Base-by-base conservation (phyloP, 92 coral and sea anemone species). In the Epizoanthus ramosus region DNA sequence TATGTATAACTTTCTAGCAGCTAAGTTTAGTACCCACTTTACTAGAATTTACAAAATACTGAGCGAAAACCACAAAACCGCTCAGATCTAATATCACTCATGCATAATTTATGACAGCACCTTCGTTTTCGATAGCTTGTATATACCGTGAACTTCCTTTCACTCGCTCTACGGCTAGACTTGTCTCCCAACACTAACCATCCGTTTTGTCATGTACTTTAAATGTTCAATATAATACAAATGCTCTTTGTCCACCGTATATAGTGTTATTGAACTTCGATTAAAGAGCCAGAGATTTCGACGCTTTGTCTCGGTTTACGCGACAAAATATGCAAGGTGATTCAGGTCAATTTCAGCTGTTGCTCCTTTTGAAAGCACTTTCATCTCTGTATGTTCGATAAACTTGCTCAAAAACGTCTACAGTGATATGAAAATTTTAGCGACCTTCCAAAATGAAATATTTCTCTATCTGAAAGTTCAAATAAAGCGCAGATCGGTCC, bases 31-130 rank as follows among this genome's bases (percentile, higher is more conserved):
- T 75, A 35, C 54, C 50, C 54, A 47, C 9, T 12, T 9, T 8
- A 47, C 54, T 0, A 47, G 54, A 47, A 9, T 12, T 17, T 56
- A 15, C 4, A 60, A 37, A 60, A 77, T 39, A 35, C 21, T 7
- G 12, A 77, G 63, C 68, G 65, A 59, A 35, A 77, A 59, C 68
- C 57, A 59, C 82, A 39, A 19, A 77, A 77, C 63, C 58, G 23
- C 31, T 61, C 70, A 77, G 23, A 60, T 33, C 56, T 8, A 28
- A 28, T 28, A 21, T 22, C 15, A n/a, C 54, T 35, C 81, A 77
- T 77, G 82, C 71, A 77, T 77, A 77, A 77, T 77, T 77, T 60
- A 77, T 77, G 71, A 76, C 82, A 18, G 52, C 81, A 23, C 65
- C 63, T 77, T 57, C 71, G 82, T 60, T 61, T n/a, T 50, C 54